Evolutionary conservation across 2,113 vertebrate species (phyloP), one percentile per base, ranked within the genome.

Genomic region (Dolichallabes microphthalmus): DNA sequence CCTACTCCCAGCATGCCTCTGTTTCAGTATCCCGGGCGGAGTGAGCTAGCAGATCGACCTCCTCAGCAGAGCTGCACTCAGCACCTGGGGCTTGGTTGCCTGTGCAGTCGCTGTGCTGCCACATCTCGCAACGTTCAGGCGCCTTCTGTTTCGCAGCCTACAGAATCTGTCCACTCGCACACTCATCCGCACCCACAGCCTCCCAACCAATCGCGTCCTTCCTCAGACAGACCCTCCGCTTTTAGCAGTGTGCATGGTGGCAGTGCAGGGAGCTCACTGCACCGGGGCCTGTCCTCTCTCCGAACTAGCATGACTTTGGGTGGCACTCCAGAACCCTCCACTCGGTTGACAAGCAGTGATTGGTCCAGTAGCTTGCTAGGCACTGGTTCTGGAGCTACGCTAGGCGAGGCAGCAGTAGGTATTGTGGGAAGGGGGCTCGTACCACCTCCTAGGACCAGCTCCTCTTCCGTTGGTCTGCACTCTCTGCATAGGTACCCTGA

Each of bases 171-270:
- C 93, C 95, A 69, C 35, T 45, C 86, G 93, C 93, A 93, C 93
- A 91, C 93, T 82, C 82, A 86, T 71, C 77, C 75, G 7, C 64
- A 22, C 89, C 94, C 94, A 92, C 93, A 94, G 93, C 90, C 92
- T 8, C n/a, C 91, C 0, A 89, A 87, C 27, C 50, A 77, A 85
- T 78, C 57, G 63, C 85, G 57, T 17, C 77, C 82, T 68, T 32
- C 85, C 87, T 32, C 96, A 68, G 95, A 98, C 88, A 95, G 97
- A 80, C 95, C 97, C 82, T 99, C 98, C 14, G 98, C 98, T 94
- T 99, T 99, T 91, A 99, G 97, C 92, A 97, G 97, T 4, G 97
- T 99, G 88, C 97, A 98, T 93, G 96, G 97, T 92, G 96, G 95
- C 90, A 93, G 96, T 79, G 95, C 95, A 61, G 95, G 97, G 88